phyloP scores from a whole-genome alignment of 1,140 invertebrate species.

The Drosophila elegans region DNA sequence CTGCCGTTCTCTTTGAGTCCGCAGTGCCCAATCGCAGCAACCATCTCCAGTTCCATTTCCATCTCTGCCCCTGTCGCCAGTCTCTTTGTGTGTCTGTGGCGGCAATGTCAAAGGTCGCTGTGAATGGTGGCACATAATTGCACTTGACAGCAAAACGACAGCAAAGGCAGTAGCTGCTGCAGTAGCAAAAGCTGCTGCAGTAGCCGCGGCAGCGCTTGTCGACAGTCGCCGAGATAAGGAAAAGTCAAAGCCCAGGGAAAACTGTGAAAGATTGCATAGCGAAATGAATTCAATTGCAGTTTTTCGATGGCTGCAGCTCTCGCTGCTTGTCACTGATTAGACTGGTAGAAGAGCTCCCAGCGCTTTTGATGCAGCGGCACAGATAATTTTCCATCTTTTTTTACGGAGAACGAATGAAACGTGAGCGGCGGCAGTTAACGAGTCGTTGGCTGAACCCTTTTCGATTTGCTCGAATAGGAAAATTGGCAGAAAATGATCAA shows the following conservation, averaged over 20 bases:
- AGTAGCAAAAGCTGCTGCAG: constrained; percentile 23
- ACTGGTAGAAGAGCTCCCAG: constrained; percentile 40
- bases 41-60: neutral
- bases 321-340: constrained; percentile 66
- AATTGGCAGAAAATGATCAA: constrained; percentile 70
- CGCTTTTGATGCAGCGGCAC: constrained; percentile 63
- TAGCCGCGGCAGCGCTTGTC: constrained; percentile 27
- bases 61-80: constrained; percentile 24
- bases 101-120: constrained; percentile 66
- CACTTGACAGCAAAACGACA: constrained; percentile 55
- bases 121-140: constrained; percentile 58
- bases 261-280: constrained; percentile 76
- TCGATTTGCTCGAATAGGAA: constrained; percentile 43
- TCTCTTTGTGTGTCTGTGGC: constrained; percentile 46
- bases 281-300: constrained; percentile 74
- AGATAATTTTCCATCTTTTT: constrained; percentile 72
- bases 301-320: constrained; percentile 46
- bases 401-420: constrained; percentile 44
- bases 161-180: constrained; percentile 18
- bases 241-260: constrained; percentile 50
- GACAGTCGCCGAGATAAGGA: constrained; percentile 45
- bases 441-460: constrained; percentile 59
- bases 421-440: constrained; percentile 68
- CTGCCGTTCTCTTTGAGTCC: constrained; percentile 13
- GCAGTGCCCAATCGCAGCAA: neutral